phyloP scores from a whole-genome alignment of 2,113 vertebrate species.

The Hyaena hyaena region DNA sequence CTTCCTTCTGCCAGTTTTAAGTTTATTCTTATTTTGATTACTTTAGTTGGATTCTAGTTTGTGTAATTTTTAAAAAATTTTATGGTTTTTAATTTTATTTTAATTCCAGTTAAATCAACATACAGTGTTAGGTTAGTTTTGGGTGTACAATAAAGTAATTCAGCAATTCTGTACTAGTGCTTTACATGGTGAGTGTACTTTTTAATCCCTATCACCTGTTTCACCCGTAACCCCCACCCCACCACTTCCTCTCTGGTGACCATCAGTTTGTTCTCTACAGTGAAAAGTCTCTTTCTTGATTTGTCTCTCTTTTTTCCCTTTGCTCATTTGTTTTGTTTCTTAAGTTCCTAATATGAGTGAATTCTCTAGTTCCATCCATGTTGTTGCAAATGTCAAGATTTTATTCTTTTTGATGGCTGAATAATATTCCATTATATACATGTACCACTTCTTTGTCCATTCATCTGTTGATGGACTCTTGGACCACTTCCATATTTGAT shows the following conservation, averaged over 20 bases:
- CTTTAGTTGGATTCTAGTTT: conserved; percentile 7
- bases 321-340: not conserved
- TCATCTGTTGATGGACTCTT: not conserved
- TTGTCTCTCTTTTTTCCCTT: not conserved
- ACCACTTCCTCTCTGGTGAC: not conserved
- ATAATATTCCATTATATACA: not conserved
- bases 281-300: not conserved
- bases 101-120: not conserved
- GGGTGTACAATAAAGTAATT: not conserved
- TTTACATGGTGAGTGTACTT: not conserved
- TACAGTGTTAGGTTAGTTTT: not conserved
- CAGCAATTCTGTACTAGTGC: not conserved
- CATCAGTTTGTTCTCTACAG: not conserved
- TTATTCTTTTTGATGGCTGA: not conserved
- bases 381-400: not conserved
- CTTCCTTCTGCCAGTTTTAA: not conserved
- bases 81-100: not conserved
- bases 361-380: not conserved
- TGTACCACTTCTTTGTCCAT: not conserved
- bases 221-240: not conserved
- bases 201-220: not conserved
- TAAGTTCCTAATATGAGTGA: not conserved
- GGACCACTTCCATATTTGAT: not conserved
- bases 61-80: not conserved
- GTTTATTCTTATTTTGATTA: not conserved